A percentile compares a stretch with the other conserved stretches of the same genome.
Conservation (phyloP, 1,140 invertebrate genomes). For the Phenacoccus solenopsis region DNA sequence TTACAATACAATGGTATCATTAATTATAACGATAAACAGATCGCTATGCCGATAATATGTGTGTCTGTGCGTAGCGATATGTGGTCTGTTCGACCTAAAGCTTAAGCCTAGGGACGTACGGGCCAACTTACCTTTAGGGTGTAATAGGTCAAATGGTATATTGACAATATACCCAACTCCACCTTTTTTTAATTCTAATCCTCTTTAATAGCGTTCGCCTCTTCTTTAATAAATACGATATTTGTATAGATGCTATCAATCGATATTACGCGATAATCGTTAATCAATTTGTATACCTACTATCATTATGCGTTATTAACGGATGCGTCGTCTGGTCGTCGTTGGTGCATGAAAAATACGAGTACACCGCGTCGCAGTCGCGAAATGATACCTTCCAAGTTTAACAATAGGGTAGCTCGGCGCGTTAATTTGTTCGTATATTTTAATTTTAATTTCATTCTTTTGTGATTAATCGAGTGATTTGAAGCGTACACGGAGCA, state of each 20-base stretch:
- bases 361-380: not conserved
- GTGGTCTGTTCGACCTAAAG: constrained; percentile 14
- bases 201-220: constrained; percentile 2
- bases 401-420: not conserved
- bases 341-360: not conserved
- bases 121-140: not conserved
- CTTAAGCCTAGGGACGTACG: constrained; percentile 7
- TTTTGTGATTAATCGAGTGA: not conserved
- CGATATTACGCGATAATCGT: constrained; percentile 16
- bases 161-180: constrained; percentile 13
- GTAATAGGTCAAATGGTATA: constrained; percentile 9
- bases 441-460: not conserved
- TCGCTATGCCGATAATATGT: constrained; percentile 17
- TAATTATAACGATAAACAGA: constrained; percentile 17
- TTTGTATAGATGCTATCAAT: constrained; percentile 17
- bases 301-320: not conserved
- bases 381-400: too few relatives aligned
- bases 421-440: not conserved
- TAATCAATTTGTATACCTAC: constrained; percentile 1
- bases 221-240: constrained; percentile 5
- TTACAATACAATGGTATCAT: constrained; percentile 16
- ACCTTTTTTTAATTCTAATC: constrained; percentile 6
- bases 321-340: not conserved
- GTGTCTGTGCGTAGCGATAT: constrained; percentile 11
- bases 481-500: too few relatives aligned